phyloP scores from a whole-genome alignment of 2,797 vertebrate genomes.

The Sorex maritimensis region DNA sequence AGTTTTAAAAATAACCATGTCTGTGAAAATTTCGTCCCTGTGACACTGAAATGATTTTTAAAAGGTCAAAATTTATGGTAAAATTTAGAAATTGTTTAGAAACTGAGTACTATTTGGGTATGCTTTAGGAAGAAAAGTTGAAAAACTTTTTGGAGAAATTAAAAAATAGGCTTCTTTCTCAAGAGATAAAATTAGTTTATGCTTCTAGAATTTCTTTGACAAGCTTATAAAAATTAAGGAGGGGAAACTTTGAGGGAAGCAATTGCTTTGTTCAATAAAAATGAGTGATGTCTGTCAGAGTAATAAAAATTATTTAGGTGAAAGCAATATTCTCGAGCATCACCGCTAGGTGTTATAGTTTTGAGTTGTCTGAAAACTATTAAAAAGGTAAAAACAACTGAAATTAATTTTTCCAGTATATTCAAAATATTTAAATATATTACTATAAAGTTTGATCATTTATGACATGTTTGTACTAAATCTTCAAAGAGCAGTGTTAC shows the following conservation, averaged over 20 bases:
- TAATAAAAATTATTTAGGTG: background rate
- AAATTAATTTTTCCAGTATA: slow-evolving; percentile 47
- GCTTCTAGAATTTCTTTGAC: slow-evolving; percentile 36
- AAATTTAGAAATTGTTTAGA: slow-evolving; percentile 52
- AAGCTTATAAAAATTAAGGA: background rate
- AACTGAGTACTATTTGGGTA: slow-evolving; percentile 46
- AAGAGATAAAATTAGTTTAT: slow-evolving; percentile 56
- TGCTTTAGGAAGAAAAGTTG: slow-evolving; percentile 36
- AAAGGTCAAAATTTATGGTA: slow-evolving; percentile 22
- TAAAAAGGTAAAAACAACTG: slow-evolving; percentile 28
- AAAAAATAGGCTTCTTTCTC: background rate
- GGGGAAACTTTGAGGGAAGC: slow-evolving; percentile 23
- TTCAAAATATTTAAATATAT: slow-evolving; percentile 29
- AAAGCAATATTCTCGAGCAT: slow-evolving; percentile 6
- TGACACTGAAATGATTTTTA: slow-evolving; percentile 47
- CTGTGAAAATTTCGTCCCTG: slow-evolving; percentile 57
- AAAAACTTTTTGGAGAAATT: background rate
- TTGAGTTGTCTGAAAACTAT: background rate
- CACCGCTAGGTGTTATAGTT: background rate
- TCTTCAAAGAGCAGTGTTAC: slow-evolving; percentile 10
- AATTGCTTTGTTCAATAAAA: background rate
- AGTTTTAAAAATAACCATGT: slow-evolving; percentile 23
- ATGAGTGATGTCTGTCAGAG: slow-evolving; percentile 26
- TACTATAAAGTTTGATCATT: background rate
- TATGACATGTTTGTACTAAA: slow-evolving; percentile 33